Evolutionary conservation across 2,888 invertebrate genomes (phyloP).

Genomic region (Pachymerium ferrugineum): DNA sequence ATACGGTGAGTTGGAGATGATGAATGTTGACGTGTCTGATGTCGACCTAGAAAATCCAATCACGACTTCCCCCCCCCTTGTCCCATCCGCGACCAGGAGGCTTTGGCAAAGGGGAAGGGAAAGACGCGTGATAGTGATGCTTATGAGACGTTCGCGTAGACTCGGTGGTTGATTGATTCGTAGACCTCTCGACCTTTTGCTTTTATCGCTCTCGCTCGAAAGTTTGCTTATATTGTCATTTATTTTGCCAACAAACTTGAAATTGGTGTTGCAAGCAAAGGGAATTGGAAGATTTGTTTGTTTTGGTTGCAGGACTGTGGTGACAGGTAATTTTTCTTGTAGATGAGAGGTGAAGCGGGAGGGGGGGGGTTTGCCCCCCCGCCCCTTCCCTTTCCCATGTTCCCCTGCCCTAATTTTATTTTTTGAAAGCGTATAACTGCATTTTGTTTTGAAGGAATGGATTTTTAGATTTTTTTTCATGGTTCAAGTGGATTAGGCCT

Average conservation of each 20-base stretch:
- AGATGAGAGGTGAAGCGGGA: too few species aligned
- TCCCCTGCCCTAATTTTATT: too few species aligned
- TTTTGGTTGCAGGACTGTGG: not conserved
- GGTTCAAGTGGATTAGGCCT: not conserved
- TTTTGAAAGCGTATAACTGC: too few species aligned
- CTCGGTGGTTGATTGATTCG: not conserved
- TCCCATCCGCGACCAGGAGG: not conserved
- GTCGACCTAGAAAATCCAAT: conserved; percentile 3
- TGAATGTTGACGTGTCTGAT: not conserved
- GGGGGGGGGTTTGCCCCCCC: too few species aligned
- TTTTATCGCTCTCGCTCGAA: not conserved
- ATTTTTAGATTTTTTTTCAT: not conserved
- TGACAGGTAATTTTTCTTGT: conserved; percentile 6
- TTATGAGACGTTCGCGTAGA: not conserved
- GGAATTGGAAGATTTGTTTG: too few species aligned
- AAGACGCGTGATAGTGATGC: not conserved
- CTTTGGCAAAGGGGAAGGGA: not conserved
- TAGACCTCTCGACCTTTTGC: not conserved
- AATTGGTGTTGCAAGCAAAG: too few species aligned
- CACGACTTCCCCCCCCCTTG: not conserved
- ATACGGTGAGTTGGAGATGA: conserved; percentile 59
- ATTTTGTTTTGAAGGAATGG: not conserved
- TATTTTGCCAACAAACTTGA: not conserved
- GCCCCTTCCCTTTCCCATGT: too few species aligned
- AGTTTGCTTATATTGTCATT: not conserved